phyloP scores from a whole-genome alignment of 2,113 vertebrate genomes.

The Caracal caracal region DNA sequence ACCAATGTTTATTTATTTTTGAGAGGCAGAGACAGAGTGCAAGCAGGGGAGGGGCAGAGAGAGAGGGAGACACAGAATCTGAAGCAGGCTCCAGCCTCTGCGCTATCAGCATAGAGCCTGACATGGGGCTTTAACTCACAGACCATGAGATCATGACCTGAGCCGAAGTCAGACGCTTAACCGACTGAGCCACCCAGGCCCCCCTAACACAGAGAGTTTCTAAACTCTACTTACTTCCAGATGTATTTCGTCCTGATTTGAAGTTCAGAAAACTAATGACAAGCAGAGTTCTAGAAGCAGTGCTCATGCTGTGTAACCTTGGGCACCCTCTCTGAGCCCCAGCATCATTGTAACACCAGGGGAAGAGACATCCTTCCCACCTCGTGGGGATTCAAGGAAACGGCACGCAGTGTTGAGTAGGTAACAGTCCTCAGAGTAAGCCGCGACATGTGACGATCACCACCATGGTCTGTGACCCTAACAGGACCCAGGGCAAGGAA shows the following conservation, averaged over 20 bases:
- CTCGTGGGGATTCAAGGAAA: not conserved
- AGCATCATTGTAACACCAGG: not conserved
- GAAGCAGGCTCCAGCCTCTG: too few species aligned
- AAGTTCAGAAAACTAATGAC: not conserved
- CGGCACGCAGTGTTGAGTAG: fast-evolving
- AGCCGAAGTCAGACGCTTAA: too few species aligned
- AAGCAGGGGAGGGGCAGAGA: too few species aligned
- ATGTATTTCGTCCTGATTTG: not conserved
- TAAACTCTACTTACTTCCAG: not conserved
- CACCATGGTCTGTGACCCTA: fast-evolving
- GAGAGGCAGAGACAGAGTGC: too few species aligned
- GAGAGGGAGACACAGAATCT: too few species aligned
- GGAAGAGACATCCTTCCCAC: not conserved
- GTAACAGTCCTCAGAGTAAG: not conserved
- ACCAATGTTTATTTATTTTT: too few species aligned
- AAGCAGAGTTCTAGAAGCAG: not conserved
- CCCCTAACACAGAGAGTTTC: not conserved
- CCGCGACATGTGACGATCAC: not conserved
- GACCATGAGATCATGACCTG: too few species aligned
- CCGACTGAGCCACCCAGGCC: too few species aligned
- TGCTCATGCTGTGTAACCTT: not conserved
- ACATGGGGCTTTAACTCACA: too few species aligned
- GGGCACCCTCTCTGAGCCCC: not conserved
- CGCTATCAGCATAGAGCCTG: too few species aligned
- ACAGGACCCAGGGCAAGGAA: not conserved